Conservation (phyloP, 2,888 invertebrate species). For the Crematogaster levior region DNA sequence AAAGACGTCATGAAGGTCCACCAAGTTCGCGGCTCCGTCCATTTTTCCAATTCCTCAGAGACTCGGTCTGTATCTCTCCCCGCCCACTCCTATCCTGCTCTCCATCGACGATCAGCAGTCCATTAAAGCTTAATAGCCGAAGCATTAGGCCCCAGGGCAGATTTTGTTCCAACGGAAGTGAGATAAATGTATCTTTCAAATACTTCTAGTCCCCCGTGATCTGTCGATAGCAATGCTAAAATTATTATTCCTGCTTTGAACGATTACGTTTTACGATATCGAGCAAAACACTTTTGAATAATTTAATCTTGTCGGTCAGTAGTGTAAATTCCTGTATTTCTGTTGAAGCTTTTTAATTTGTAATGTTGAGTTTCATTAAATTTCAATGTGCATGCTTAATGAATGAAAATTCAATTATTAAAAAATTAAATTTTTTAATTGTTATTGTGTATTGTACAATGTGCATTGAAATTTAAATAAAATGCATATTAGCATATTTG, state of each 20-base stretch:
- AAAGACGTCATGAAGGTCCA: slow-evolving; percentile 24
- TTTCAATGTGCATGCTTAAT: not conserved
- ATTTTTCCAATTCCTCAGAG: slow-evolving; percentile 74
- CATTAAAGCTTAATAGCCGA: slow-evolving; percentile 81
- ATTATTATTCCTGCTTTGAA: slow-evolving; percentile 48
- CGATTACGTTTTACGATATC: not conserved
- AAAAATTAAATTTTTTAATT: too few relatives aligned
- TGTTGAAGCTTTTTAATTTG: not conserved
- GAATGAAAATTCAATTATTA: too few relatives aligned
- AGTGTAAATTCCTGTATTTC: not conserved
- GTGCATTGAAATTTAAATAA: too few relatives aligned
- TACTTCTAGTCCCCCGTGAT: slow-evolving; percentile 69
- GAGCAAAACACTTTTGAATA: not conserved
- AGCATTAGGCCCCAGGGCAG: slow-evolving; percentile 82
- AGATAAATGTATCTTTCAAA: slow-evolving; percentile 81
- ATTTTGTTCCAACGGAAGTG: slow-evolving; percentile 79
- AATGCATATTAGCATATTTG: not conserved
- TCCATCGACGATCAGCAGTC: slow-evolving; percentile 74
- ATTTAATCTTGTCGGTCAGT: not conserved
- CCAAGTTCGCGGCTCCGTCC: slow-evolving; percentile 49
- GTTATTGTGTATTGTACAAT: too few relatives aligned
- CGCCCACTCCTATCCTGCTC: slow-evolving; percentile 45
- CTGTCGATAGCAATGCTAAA: slow-evolving; percentile 40
- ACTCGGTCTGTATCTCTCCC: slow-evolving; percentile 48
- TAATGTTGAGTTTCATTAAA: not conserved